Base-by-base conservation (phyloP, 92 coral and sea anemone genomes). In the Parazoanthus swiftii region DNA sequence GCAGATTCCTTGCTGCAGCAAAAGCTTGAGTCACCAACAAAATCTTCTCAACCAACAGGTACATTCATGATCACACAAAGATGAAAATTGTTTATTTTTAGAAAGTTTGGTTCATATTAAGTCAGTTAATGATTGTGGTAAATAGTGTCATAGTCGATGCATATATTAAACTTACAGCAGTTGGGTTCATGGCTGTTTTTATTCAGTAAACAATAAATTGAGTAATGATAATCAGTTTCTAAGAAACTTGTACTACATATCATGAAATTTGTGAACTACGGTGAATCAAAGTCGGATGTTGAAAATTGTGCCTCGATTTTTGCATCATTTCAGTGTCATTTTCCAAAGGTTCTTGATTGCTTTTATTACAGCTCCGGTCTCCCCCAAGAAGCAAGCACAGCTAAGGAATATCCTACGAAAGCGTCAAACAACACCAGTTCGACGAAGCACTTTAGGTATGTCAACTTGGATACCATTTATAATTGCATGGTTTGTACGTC, bases 341-440 rank as follows among this genome's bases (percentile, higher is more conserved):
- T 20, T 76, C 48, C 25, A 4, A n/a, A 35, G 23, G 54, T 37
- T 42, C 15, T 77, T 18, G 86, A 25, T 76, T 35, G n/a, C 26
- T 88, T 10, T 14, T 88, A 33, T 37, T 85, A 6, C 91, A 93
- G 98, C 85, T 73, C 89, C 90, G 43, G 91, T 94, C 39, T 93
- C 98, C 46, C 91, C 94, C 7, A 90, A 92, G 89, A 96, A 93
- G 86, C 89, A 90, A 37, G 93, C 96, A 20, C 93, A 92, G 51
- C 85, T 96, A 10, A 92, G 94, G 18, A 94, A 87, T 88, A 93
- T 96, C 91, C 85, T 96, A 66, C 91, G 93, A 54, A 94, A 94
- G 77, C 92, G 98, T 72, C 89, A 93, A 74, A 89, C 87, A 25
- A 90, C 95, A 42, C 98, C 98, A 51, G 92, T 96, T 13, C 92